Evolutionary conservation across 2,888 invertebrate species (phyloP).

Genomic region (Nemapogon koenigi): DNA sequence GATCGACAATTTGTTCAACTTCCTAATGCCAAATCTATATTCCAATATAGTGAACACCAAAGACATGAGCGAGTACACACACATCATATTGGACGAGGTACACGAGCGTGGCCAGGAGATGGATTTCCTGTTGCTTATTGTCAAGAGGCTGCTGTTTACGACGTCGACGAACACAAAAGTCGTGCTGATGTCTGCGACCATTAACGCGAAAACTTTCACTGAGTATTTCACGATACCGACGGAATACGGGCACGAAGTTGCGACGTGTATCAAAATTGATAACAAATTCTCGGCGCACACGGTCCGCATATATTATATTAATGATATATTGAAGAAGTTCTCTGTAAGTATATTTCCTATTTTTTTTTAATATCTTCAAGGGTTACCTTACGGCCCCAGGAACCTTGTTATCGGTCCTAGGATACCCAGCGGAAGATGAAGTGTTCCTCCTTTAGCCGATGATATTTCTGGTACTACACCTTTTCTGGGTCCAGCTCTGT

Average conservation of each 20-base stretch:
- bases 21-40: too few relatives aligned
- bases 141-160: conserved; percentile 76
- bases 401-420: too few relatives aligned
- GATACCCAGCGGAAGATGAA: too few relatives aligned
- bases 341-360: conserved; percentile 36
- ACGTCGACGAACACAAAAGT: conserved; percentile 39
- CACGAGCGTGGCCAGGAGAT: conserved; percentile 93
- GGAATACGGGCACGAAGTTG: conserved; percentile 26
- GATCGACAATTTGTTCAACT: too few relatives aligned
- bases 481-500: too few relatives aligned
- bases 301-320: conserved; percentile 70
- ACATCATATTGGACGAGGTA: conserved; percentile 92
- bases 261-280: conserved; percentile 52
- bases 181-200: conserved; percentile 94
- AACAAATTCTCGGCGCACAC: conserved; percentile 51
- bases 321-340: conserved; percentile 52
- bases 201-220: conserved; percentile 75
- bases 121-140: conserved; percentile 86
- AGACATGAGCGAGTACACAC: conserved; percentile 80
- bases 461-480: too few relatives aligned
- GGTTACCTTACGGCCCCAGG: too few relatives aligned
- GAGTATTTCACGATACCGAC: conserved; percentile 65
- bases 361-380: not conserved
- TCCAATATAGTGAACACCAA: conserved; percentile 69
- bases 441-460: too few relatives aligned